Evolutionary conservation across 35 echinoderm and acorn worm species (phyloP).

Genomic region (Apostichopus californicus): DNA sequence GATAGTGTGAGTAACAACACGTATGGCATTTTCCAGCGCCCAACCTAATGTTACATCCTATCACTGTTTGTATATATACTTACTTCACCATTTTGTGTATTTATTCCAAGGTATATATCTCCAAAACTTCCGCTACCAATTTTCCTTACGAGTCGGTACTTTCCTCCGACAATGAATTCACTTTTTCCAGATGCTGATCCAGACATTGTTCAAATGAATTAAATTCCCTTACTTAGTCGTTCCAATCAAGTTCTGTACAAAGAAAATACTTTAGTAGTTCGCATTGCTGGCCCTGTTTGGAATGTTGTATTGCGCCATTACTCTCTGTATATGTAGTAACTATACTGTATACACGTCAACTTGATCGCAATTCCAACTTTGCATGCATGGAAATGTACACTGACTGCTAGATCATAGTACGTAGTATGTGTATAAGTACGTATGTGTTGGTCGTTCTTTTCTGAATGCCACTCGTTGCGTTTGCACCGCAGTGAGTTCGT

Average conservation of each 20-base stretch:
- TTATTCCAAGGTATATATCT: conserved; percentile 98
- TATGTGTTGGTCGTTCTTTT: background rate
- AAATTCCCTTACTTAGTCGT: background rate
- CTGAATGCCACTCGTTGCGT: background rate
- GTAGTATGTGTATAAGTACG: conserved; percentile 1
- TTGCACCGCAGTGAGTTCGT: too few relatives aligned
- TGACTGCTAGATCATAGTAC: background rate
- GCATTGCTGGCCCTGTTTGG: conserved; percentile 39
- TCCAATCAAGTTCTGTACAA: background rate
- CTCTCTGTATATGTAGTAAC: background rate
- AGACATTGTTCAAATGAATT: conserved; percentile 40
- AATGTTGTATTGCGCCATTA: conserved; percentile 53
- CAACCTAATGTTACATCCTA: conserved; percentile 52
- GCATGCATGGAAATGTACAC: background rate
- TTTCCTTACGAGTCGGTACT: conserved; percentile 97
- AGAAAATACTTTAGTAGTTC: conserved; percentile 30
- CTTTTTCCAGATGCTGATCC: conserved; percentile 59
- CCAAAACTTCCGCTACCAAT: conserved; percentile 99
- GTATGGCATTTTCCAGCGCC: background rate
- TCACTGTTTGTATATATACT: conserved; percentile 30
- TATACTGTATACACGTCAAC: background rate
- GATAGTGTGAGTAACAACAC: background rate
- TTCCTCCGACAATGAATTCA: conserved; percentile 93
- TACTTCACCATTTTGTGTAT: conserved; percentile 95
- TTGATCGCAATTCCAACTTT: background rate